Conservation (phyloP, 2,797 vertebrate species). For the Smutsia temminckii region DNA sequence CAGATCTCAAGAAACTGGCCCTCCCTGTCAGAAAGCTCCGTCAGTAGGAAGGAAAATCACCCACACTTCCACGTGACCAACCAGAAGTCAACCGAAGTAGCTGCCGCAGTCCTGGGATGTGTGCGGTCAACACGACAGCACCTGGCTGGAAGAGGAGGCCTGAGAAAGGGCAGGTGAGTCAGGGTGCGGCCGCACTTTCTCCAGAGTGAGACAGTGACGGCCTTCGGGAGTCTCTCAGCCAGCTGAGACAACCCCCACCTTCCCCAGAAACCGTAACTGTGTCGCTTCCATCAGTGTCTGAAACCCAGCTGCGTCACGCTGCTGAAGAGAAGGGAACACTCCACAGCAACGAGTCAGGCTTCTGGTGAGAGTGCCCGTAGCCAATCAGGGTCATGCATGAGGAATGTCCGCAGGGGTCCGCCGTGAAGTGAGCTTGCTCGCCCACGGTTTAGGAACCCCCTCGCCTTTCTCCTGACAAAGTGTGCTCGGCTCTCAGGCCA, state of each 20-base stretch:
- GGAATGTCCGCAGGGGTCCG: neutral
- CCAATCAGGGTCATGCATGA: neutral
- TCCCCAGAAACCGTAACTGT: neutral
- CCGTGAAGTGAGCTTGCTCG: neutral
- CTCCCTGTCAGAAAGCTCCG: neutral
- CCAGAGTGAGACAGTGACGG: neutral
- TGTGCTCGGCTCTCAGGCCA: neutral
- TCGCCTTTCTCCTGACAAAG: neutral
- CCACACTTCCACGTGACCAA: neutral
- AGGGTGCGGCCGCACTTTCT: neutral
- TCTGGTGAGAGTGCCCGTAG: neutral
- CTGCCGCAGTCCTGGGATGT: neutral
- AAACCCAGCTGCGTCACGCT: neutral
- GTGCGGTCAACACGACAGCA: neutral
- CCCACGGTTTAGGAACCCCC: neutral
- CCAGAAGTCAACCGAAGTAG: neutral
- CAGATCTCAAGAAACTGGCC: neutral
- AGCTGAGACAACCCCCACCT: neutral
- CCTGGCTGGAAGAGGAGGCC: neutral
- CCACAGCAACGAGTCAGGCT: neutral
- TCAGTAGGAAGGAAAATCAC: neutral
- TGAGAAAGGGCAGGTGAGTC: neutral
- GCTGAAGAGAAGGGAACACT: neutral
- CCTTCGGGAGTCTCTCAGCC: neutral
- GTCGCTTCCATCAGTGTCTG: neutral